Percentiles rank a stretch among this genome's conserved stretches.
phyloP scores from a whole-genome alignment of 2,888 invertebrate species.

The Mechanitis mazaeus region DNA sequence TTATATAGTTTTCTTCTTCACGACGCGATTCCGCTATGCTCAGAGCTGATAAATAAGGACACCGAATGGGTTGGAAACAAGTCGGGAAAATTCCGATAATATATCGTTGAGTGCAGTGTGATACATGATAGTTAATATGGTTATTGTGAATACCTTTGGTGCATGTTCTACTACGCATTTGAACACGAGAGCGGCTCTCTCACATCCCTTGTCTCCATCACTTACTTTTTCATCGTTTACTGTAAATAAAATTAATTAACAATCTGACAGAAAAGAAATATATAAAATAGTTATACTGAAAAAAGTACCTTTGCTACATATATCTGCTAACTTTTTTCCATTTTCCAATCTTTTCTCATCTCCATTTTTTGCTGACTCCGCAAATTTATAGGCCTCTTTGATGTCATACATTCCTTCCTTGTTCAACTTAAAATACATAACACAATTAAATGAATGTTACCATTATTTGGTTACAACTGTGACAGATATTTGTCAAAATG shows the following conservation, averaged over 20 bases:
- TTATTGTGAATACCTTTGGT: slow-evolving; percentile 44
- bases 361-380: slow-evolving; percentile 51
- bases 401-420: slow-evolving; percentile 46
- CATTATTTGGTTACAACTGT: no score
- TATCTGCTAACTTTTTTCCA: slow-evolving; percentile 52
- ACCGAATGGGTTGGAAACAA: no score
- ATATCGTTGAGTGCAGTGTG: no score
- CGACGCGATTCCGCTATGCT: no score
- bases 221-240: slow-evolving; percentile 54
- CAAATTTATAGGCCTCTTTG: slow-evolving; percentile 50
- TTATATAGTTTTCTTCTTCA: no score
- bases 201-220: slow-evolving; percentile 63
- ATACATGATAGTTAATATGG: neutral
- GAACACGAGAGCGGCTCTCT: slow-evolving; percentile 57
- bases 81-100: no score
- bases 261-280: neutral
- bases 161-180: slow-evolving; percentile 56
- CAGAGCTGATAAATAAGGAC: no score
- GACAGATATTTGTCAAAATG: no score
- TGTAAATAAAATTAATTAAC: slow-evolving; percentile 33
- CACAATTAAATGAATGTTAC: neutral
- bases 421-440: slow-evolving; percentile 14
- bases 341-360: slow-evolving; percentile 52
- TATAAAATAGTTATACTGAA: no score
- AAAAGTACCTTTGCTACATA: slow-evolving; percentile 52